Conservation (phyloP, 2,113 vertebrate genomes). For the Eurystomus gularis region DNA sequence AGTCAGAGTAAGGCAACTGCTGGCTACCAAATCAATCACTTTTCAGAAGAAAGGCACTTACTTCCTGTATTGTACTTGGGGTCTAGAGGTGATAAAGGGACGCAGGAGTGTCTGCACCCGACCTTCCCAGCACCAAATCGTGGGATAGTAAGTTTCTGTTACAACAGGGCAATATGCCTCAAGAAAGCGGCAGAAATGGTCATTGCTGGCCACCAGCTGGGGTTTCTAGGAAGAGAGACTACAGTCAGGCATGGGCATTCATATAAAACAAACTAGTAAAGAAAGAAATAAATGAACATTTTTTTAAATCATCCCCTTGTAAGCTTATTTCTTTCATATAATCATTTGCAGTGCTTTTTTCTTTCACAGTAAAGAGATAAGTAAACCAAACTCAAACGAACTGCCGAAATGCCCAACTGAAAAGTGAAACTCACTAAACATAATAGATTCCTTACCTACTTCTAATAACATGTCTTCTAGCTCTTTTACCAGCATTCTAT, state of each 20-base stretch:
- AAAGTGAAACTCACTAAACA: background rate
- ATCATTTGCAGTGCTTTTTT: background rate
- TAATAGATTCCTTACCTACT: background rate
- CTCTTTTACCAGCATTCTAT: background rate
- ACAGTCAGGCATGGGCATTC: background rate
- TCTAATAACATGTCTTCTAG: background rate
- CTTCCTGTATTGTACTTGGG: constrained; percentile 92
- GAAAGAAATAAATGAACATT: background rate
- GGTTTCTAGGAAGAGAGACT: constrained; percentile 85
- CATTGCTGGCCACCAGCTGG: constrained; percentile 88
- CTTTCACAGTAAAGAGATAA: background rate
- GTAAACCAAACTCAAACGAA: background rate
- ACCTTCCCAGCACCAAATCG: constrained; percentile 98
- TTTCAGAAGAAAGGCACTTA: constrained; percentile 73
- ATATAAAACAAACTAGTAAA: background rate
- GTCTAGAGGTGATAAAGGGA: constrained; percentile 93
- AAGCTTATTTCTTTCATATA: background rate
- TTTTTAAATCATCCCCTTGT: background rate
- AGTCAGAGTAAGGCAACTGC: background rate
- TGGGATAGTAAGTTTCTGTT: constrained; percentile 96
- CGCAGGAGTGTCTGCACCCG: constrained; percentile 92
- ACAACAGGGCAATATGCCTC: constrained; percentile 92
- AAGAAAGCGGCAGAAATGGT: constrained; percentile 90
- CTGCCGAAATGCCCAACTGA: background rate
- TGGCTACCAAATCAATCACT: background rate